Evolutionary conservation across 2,113 vertebrate genomes (phyloP).

Genomic region (Actinemys pallida): DNA sequence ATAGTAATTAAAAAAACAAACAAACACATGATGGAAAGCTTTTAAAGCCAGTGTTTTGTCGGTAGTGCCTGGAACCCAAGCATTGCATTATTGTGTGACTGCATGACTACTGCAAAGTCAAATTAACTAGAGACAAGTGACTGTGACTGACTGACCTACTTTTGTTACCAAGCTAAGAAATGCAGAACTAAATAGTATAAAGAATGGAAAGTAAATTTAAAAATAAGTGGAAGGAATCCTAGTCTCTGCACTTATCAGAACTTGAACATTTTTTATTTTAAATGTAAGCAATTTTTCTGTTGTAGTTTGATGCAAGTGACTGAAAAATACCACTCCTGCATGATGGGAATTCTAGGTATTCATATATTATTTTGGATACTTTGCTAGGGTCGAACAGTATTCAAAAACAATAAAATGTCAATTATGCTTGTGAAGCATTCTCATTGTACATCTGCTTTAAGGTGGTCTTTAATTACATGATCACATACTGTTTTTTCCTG

Average conservation of each 20-base stretch:
- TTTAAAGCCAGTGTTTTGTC: neutral
- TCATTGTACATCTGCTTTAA: neutral
- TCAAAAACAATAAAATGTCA: neutral
- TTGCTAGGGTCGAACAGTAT: neutral
- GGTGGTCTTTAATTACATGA: neutral
- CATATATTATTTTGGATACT: neutral
- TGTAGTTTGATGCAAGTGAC: no score
- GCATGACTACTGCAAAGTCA: neutral
- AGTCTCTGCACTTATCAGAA: neutral
- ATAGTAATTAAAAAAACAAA: neutral
- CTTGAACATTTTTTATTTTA: neutral
- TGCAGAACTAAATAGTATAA: neutral
- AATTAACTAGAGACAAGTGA: neutral
- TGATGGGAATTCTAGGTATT: neutral
- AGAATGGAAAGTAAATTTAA: neutral
- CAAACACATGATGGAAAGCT: neutral
- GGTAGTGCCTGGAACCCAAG: neutral
- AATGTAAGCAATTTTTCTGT: no score
- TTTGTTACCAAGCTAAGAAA: neutral
- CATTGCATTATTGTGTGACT: neutral
- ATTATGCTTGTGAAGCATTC: neutral
- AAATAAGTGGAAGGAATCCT: neutral
- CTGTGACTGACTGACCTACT: no score
- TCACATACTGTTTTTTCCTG: neutral
- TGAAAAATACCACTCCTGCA: neutral